Percentiles rank a stretch among this genome's conserved stretches.
These are phyloP conservation scores for Ferdinandea cuprea DNA, from an alignment of 2,888 invertebrate species.

Conservation along the genomic window DNA sequence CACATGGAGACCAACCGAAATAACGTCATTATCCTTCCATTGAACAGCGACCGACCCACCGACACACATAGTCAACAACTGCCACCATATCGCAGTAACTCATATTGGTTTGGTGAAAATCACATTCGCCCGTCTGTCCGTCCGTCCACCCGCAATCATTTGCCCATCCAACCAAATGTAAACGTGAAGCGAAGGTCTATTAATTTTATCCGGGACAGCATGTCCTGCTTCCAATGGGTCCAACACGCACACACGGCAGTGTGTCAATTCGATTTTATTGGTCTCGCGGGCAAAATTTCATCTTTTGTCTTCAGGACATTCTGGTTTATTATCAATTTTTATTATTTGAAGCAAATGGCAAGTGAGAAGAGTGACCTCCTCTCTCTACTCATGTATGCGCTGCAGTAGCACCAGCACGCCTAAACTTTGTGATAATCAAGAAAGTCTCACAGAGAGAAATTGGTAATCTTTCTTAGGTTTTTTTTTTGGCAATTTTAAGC, in stretches of 20 bases:
- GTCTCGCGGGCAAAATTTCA: constrained; percentile 69
- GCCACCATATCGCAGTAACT: neutral
- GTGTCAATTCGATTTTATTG: constrained; percentile 70
- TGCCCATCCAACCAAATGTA: constrained; percentile 31
- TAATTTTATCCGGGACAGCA: constrained; percentile 50
- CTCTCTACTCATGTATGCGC: neutral
- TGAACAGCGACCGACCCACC: neutral
- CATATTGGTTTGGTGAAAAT: constrained; percentile 29
- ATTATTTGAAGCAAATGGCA: constrained; percentile 14
- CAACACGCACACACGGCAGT: constrained; percentile 7
- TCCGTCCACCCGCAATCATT: neutral
- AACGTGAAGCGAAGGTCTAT: constrained; percentile 60
- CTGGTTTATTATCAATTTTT: constrained; percentile 69
- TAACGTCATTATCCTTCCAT: constrained; percentile 36
- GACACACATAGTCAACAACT: constrained; percentile 12
- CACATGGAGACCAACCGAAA: neutral
- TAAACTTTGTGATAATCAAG: constrained; percentile 43
- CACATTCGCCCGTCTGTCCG: too few species aligned
- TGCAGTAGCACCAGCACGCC: neutral
- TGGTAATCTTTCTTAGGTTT: constrained; percentile 42
- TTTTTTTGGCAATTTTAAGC: constrained; percentile 38
- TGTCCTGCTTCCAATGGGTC: constrained; percentile 18
- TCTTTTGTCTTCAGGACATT: constrained; percentile 49
- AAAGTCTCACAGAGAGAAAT: constrained; percentile 10
- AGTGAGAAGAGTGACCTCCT: neutral